Percentiles rank a stretch among this genome's conserved stretches.
Evolutionary conservation across 2,113 vertebrate genomes (phyloP).

Genomic region (Alexandromys fortis): DNA sequence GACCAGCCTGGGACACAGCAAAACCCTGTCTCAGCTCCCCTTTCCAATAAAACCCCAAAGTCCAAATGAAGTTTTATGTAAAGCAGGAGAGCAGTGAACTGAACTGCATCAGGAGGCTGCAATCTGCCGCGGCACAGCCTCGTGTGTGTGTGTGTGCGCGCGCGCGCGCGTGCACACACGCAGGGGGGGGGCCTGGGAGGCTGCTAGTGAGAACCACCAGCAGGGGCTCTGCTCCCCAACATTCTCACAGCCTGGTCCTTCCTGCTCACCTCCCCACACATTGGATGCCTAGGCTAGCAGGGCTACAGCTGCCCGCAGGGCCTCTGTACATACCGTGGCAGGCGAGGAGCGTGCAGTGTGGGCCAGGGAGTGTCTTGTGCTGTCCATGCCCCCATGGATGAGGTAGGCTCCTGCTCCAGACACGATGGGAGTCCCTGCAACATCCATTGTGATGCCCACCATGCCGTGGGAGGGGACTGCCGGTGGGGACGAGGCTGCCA

Average conservation of each 20-base stretch:
- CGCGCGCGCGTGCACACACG: no score
- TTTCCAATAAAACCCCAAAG: not conserved
- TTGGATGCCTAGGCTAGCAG: not conserved
- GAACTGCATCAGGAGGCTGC: no score
- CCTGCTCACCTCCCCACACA: not conserved
- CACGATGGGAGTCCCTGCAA: constrained; percentile 94
- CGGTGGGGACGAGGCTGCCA: constrained; percentile 93
- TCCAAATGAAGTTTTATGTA: not conserved
- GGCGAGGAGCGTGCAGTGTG: constrained; percentile 98
- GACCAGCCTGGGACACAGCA: not conserved
- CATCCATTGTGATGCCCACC: constrained; percentile 98
- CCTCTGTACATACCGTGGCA: constrained; percentile 93
- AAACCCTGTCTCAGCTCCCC: not conserved
- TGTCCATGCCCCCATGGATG: constrained; percentile 96
- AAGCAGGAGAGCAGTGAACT: not conserved
- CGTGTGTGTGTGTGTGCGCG: fast-evolving
- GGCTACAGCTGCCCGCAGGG: constrained; percentile 1
- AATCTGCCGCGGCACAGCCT: not conserved
- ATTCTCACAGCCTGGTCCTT: not conserved
- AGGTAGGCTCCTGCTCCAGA: constrained; percentile 96
- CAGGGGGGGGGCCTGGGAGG: no score
- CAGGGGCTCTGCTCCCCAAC: fast-evolving
- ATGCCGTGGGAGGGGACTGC: constrained; percentile 93
- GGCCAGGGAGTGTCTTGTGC: constrained; percentile 92
- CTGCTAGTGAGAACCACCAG: not conserved